These are phyloP conservation scores for Drosophila siamana DNA, from an alignment of 2,888 invertebrate species.

Conservation along the genomic window DNA sequence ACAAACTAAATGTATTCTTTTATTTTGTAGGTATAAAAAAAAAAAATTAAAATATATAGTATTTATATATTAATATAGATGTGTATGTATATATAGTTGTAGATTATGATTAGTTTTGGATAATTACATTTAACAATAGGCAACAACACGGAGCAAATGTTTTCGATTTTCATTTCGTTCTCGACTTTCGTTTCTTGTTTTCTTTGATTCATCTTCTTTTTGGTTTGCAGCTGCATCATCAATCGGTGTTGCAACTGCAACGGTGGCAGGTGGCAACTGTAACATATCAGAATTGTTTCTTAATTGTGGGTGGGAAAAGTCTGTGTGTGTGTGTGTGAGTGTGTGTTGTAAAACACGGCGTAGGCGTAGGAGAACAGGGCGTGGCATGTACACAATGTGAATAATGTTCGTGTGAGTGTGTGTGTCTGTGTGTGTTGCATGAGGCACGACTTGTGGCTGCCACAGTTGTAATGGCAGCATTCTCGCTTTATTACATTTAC, in stretches of 20 bases:
- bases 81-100: conserved; percentile 6
- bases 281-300: conserved; percentile 27
- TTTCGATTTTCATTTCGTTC: conserved; percentile 7
- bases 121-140: conserved; percentile 71
- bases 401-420: conserved; percentile 20
- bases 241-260: conserved; percentile 23
- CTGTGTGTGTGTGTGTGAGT: no score
- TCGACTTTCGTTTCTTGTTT: conserved; percentile 1
- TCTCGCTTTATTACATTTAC: no score
- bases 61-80: conserved; percentile 22
- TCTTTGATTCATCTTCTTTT: background rate
- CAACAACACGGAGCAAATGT: conserved; percentile 77
- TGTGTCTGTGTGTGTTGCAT: conserved; percentile 41
- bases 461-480: conserved; percentile 6
- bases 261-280: conserved; percentile 47
- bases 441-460: conserved; percentile 58
- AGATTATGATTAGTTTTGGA: conserved; percentile 16
- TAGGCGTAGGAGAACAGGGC: conserved; percentile 28
- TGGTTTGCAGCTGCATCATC: conserved; percentile 34
- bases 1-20: conserved; percentile 11
- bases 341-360: background rate
- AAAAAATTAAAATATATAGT: conserved; percentile 31
- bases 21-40: conserved; percentile 1
- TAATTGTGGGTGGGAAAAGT: background rate
- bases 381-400: conserved; percentile 41